Percentiles rank a stretch among this genome's conserved stretches.
Evolutionary conservation across 2,113 vertebrate species (phyloP).

Genomic region (Zonotrichia leucophrys): DNA sequence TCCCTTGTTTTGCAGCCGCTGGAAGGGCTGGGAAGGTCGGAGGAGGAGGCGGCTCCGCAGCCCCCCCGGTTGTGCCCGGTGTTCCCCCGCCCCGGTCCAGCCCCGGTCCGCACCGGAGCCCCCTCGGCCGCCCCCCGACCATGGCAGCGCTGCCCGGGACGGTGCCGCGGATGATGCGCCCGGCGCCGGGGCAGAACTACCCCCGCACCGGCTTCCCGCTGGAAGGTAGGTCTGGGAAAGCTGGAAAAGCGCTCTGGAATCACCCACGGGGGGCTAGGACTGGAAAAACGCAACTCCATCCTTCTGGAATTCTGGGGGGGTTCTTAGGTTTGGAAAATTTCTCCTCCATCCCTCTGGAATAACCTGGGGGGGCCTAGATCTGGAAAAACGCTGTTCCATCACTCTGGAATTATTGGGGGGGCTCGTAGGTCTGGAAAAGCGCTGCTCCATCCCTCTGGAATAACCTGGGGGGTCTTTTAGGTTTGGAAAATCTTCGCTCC

Average conservation of each 20-base stretch:
- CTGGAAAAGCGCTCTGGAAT: neutral
- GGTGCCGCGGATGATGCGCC: constrained; percentile 95
- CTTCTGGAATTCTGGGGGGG: neutral
- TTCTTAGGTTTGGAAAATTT: no score
- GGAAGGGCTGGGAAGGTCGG: neutral
- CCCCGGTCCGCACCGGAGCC: neutral
- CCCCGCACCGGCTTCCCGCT: constrained; percentile 93
- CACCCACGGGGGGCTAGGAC: no score
- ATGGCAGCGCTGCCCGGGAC: constrained; percentile 87
- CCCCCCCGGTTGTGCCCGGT: neutral
- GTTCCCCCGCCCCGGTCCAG: neutral
- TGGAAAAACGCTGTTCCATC: neutral
- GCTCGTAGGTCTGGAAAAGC: no score
- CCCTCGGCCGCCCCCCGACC: neutral
- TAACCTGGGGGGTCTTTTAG: neutral
- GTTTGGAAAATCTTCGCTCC: neutral
- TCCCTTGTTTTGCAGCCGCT: neutral
- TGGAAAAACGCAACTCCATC: neutral
- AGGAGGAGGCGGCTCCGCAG: neutral
- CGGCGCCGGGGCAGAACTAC: constrained; percentile 94
- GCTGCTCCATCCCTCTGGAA: neutral
- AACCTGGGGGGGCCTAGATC: no score
- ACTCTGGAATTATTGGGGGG: neutral
- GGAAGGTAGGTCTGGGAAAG: constrained; percentile 84
- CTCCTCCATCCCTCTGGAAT: neutral